phyloP scores from a whole-genome alignment of 1,140 invertebrate species.

The Scaptomyza montana region DNA sequence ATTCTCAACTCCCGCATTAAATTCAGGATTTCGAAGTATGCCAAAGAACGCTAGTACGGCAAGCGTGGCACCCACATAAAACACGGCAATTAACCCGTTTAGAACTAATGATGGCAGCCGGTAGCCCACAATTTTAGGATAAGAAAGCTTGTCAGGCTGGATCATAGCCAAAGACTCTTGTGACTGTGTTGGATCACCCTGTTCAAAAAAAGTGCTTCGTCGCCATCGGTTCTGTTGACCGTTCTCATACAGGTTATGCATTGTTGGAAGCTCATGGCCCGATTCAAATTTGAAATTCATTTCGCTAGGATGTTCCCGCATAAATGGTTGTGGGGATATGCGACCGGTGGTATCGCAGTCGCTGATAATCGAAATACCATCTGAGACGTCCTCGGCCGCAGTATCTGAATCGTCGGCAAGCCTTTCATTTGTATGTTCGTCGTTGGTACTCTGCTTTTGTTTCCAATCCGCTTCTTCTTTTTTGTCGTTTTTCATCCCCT shows the following conservation, averaged over 20 bases:
- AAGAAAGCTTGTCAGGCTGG: constrained; percentile 6
- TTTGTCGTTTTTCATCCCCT: no score
- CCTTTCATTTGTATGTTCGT: not conserved
- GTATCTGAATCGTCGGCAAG: constrained; percentile 49
- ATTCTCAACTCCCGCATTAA: constrained; percentile 42
- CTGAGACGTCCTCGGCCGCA: constrained; percentile 69
- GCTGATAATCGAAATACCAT: constrained; percentile 82
- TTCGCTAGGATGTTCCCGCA: constrained; percentile 36
- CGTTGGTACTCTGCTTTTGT: no score
- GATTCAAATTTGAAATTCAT: constrained; percentile 44
- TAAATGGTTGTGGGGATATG: constrained; percentile 67
- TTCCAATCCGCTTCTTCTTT: no score
- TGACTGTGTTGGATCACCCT: not conserved
- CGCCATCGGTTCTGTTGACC: constrained; percentile 11
- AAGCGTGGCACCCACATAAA: constrained; percentile 63
- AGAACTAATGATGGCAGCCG: constrained; percentile 45
- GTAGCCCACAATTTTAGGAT: not conserved
- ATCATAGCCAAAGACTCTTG: not conserved
- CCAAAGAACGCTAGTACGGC: constrained; percentile 69
- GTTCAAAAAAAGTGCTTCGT: not conserved
- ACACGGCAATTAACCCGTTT: constrained; percentile 60
- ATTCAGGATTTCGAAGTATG: constrained; percentile 66
- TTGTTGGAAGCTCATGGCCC: constrained; percentile 10
- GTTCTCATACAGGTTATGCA: not conserved
- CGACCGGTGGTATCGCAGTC: constrained; percentile 77